Base-by-base conservation (phyloP, 2,888 invertebrate species). In the Xylota segnis region DNA sequence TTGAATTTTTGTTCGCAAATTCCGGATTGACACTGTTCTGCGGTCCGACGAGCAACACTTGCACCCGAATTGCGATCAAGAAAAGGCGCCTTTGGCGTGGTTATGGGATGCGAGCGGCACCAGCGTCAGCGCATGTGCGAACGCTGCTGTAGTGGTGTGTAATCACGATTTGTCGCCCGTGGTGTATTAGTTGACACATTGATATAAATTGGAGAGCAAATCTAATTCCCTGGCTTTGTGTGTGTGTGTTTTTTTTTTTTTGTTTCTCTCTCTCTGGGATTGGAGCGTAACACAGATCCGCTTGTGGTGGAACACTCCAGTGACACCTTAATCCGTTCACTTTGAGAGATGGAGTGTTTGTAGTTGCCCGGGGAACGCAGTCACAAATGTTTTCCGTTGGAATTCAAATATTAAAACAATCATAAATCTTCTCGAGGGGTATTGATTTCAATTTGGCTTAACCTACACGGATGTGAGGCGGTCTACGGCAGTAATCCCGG, bases 121-220 rank as follows among this genome's bases (percentile, higher is more conserved):
- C 45, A n/a, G 14, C 27, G 18, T 40, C 52, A 10, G 5, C 40
- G 47, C 14, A 47, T 16, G 18, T 23, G 47, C 23, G 9, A n/a
- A 23, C 37, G 58, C 9, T 12, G 7, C 7, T 5, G 5, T 61
- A 27, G 43, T 61, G 40, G 52, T 50, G 37, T 58, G 74, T 72
- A 84, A 84, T 81, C 86, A 86, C 86, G 86, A 86, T 86, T 82
- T 82, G 86, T 86, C 86, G 82, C 86, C 76, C 16, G 71, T 63
- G 68, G 81, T 72, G 86, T 70, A 74, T 50, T 61, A 63, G 76
- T 86, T 86, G 86, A 86, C 86, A 86, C 86, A 82, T 86, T 82
- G 86, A 82, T 86, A 86, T 82, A 66, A 82, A 86, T 86, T 86
- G 86, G 47, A 84, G 79, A 74, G 79, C 65, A 47, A 79, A 61